Conservation (phyloP, 2,797 vertebrate genomes). For the Epinephelus coioides region DNA sequence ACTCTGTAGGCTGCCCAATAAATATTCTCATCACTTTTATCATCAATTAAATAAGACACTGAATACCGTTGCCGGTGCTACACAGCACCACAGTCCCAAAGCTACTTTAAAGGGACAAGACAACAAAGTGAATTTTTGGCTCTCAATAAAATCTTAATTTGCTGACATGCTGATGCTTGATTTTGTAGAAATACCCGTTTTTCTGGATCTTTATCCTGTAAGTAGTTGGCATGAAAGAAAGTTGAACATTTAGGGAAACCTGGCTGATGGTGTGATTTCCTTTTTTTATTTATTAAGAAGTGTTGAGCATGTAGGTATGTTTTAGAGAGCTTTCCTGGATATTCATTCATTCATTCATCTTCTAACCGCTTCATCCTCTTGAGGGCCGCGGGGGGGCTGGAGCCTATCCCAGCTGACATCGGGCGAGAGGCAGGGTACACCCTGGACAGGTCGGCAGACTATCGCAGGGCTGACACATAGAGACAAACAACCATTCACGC, state of each 20-base stretch:
- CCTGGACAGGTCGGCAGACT: no score
- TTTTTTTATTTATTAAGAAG: background rate
- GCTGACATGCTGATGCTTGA: constrained; percentile 2
- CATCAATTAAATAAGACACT: constrained; percentile 14
- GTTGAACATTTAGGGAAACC: background rate
- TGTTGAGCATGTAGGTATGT: background rate
- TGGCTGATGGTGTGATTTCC: background rate
- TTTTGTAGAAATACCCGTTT: constrained; percentile 3
- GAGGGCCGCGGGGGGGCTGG: no score
- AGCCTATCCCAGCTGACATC: no score
- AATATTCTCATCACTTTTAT: constrained; percentile 23
- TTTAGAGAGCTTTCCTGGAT: background rate
- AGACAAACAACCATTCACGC: no score
- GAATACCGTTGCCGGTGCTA: constrained; percentile 3
- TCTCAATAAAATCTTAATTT: constrained; percentile 3
- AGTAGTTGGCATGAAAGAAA: background rate
- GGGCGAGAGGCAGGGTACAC: no score
- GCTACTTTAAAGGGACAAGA: constrained; percentile 14
- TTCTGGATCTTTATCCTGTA: constrained; percentile 9
- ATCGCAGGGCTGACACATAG: no score
- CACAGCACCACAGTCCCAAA: constrained; percentile 1
- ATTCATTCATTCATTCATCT: no score
- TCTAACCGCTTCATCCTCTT: no score
- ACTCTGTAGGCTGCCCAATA: constrained; percentile 19
- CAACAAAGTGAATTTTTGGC: constrained; percentile 17